Evolutionary conservation across 2,113 vertebrate species (phyloP), one percentile per base, ranked within the genome.

Genomic region (Synodontis membranacea): DNA sequence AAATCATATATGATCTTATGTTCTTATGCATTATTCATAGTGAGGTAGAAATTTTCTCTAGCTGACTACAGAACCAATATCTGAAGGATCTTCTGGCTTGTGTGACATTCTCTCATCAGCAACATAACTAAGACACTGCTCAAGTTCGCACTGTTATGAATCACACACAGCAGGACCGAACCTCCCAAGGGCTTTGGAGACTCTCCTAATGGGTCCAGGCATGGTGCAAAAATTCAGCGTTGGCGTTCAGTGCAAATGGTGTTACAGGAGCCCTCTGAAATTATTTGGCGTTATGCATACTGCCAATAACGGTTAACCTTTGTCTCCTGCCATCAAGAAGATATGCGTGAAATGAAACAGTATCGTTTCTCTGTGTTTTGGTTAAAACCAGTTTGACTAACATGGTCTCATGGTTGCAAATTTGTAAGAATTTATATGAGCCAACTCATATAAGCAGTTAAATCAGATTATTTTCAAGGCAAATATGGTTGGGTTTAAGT

Each of bases 71-170:
- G 39, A 82, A 80, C 54, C 21, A 37, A 52, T 82, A 74, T 70
- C n/a, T 82, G 80, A 86, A 66, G 42, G 54, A 82, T 70, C 62
- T 50, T 86, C 80, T 60, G 80, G 64, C 62, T 46, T 70, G 21
- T 82, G 56, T 75, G 80, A 75, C 68, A 74, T 34, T 58, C 68
- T 82, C 34, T 75, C 44, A 76, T 76, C 34, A 21, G 60, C 81
- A 75, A 83, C 25, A 42, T 64, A 82, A 86, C 86, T 39, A 31
- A 64, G 56, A 81, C 23, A 21, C 56, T 64, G 54, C 23, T 75
- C 12, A 82, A 64, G 42, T 74, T 50, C 62, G 62, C 64, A 72
- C 50, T 60, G 19, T 74, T 83, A 72, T 82, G 68, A 83, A 86
- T 75, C 70, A 82, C 54, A 56, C 66, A 60, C 52, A 60, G 37